A percentile compares a stretch with the other conserved stretches of the same genome.
These are phyloP conservation scores for Lathronympha strigana DNA, from an alignment of 2,888 invertebrate genomes.

Conservation along the genomic window DNA sequence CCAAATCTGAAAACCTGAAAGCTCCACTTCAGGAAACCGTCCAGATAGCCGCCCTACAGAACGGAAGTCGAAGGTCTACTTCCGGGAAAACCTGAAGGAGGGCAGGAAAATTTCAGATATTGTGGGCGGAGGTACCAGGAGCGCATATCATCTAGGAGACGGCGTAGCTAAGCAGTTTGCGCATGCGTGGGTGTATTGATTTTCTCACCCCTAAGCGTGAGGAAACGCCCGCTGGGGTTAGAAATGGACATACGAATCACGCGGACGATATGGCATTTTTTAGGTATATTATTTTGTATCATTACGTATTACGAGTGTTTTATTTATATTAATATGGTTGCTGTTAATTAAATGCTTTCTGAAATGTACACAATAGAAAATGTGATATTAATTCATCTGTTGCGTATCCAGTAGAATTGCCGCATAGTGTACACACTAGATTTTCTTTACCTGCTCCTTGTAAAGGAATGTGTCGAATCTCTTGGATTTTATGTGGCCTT, in stretches of 20 bases:
- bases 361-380: not conserved
- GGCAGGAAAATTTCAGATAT: constrained; percentile 79
- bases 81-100: constrained; percentile 73
- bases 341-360: not conserved
- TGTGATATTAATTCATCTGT: no score
- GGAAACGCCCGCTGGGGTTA: constrained; percentile 16
- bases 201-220: constrained; percentile 46
- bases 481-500: constrained; percentile 52
- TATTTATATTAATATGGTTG: not conserved
- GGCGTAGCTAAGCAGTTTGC: constrained; percentile 45
- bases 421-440: not conserved
- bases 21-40: constrained; percentile 33
- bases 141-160: constrained; percentile 53
- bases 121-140: constrained; percentile 80
- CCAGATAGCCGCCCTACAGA: constrained; percentile 70
- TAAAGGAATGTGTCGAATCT: constrained; percentile 25
- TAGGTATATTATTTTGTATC: not conserved
- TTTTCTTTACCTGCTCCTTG: constrained; percentile 28
- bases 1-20: constrained; percentile 40
- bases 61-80: constrained; percentile 66
- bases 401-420: not conserved
- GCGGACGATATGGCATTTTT: constrained; percentile 12
- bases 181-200: constrained; percentile 69
- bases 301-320: not conserved
- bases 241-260: constrained; percentile 19